These are phyloP conservation scores for Cremastinae sp. DNA, from an alignment of 2,888 invertebrate genomes.

Conservation along the genomic window DNA sequence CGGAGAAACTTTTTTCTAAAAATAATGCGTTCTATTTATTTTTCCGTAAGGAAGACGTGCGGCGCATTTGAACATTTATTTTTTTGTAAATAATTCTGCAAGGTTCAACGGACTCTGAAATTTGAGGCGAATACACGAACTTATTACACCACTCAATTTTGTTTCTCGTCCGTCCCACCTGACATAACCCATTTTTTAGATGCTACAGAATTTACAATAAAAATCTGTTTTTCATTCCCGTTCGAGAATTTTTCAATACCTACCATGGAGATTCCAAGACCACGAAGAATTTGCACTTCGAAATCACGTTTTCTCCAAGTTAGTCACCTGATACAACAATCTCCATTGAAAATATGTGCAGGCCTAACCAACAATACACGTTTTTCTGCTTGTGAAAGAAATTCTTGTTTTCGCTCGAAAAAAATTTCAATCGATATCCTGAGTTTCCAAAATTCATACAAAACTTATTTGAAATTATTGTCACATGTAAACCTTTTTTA, in stretches of 20 bases:
- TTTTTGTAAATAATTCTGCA: not conserved
- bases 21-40: constrained; percentile 53
- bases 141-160: constrained; percentile 28
- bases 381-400: not conserved
- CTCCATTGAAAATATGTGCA: constrained; percentile 55
- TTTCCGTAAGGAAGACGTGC: constrained; percentile 29
- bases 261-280: constrained; percentile 61
- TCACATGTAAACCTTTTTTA: too few species aligned
- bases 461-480: too few species aligned
- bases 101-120: constrained; percentile 49
- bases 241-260: constrained; percentile 15
- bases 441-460: too few species aligned
- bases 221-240: constrained; percentile 1
- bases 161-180: constrained; percentile 20
- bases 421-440: too few species aligned
- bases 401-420: too few species aligned
- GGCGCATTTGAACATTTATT: constrained; percentile 25
- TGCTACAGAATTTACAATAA: constrained; percentile 22
- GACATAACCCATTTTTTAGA: constrained; percentile 37
- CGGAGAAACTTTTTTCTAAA: constrained; percentile 33
- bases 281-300: constrained; percentile 46
- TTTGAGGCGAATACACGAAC: constrained; percentile 7
- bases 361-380: too few species aligned
- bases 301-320: constrained; percentile 61
- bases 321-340: constrained; percentile 62